Conservation (phyloP, 2,888 invertebrate genomes). For the Torymus auratus region DNA sequence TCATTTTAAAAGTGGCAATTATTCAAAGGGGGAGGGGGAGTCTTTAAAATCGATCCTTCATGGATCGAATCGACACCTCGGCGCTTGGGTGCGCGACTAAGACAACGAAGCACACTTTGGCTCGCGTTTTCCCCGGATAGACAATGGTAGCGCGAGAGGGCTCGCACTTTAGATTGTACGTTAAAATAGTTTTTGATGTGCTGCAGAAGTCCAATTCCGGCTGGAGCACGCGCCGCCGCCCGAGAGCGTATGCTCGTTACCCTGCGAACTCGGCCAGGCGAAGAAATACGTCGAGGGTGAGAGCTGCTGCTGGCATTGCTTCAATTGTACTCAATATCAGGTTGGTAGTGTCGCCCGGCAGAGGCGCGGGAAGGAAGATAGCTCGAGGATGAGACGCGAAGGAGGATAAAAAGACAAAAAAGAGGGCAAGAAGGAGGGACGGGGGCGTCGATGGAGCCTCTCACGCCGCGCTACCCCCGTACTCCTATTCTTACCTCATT, state of each 20-base stretch:
- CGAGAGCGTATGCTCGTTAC: constrained; percentile 92
- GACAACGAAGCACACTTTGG: neutral
- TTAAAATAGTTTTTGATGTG: constrained; percentile 45
- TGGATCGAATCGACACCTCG: no score
- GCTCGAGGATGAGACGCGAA: neutral
- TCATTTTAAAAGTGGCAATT: no score
- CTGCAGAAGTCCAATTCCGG: constrained; percentile 89
- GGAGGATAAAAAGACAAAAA: constrained; percentile 20
- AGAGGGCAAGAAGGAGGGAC: neutral
- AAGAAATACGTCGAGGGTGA: constrained; percentile 95
- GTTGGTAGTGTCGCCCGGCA: constrained; percentile 68
- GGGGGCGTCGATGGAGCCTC: constrained; percentile 47
- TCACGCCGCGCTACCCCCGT: neutral
- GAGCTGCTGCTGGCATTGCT: constrained; percentile 96
- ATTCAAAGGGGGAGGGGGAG: no score
- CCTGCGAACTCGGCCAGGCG: constrained; percentile 92
- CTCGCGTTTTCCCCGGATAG: neutral
- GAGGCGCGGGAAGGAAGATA: no score
- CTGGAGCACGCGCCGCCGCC: constrained; percentile 87
- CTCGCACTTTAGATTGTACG: constrained; percentile 25
- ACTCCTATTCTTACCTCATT: constrained; percentile 11
- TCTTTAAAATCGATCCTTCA: no score
- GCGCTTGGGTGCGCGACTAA: no score
- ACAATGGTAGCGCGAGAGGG: constrained; percentile 14
- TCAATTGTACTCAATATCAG: constrained; percentile 92